Conservation (phyloP, 2,888 invertebrate genomes). For the Steinernema hermaphroditum region DNA sequence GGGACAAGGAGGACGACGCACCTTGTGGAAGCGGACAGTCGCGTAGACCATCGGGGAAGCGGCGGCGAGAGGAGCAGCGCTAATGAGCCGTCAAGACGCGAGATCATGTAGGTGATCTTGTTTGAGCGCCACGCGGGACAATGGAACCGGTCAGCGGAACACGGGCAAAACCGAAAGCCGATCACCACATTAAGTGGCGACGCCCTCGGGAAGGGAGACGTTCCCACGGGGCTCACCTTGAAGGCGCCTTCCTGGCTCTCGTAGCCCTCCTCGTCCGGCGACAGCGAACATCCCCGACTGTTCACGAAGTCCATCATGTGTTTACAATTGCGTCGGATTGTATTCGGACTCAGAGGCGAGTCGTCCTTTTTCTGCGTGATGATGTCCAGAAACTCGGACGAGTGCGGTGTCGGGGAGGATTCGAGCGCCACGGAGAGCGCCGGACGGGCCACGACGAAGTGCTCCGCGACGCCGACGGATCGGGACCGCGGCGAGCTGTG, state of each 20-base stretch:
- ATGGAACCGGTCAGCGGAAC: slow-evolving; percentile 29
- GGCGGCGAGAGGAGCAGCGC: neutral
- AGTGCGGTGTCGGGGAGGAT: slow-evolving; percentile 10
- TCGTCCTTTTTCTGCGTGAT: slow-evolving; percentile 20
- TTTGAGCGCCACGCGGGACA: slow-evolving; percentile 17
- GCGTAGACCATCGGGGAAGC: slow-evolving; percentile 19
- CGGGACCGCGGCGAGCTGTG: slow-evolving; percentile 20
- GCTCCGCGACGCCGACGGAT: slow-evolving; percentile 19
- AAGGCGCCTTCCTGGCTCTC: slow-evolving; percentile 6
- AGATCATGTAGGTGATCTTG: slow-evolving; percentile 22
- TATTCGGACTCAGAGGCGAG: slow-evolving; percentile 17
- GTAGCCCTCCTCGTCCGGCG: slow-evolving; percentile 23
- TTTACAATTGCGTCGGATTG: slow-evolving; percentile 30
- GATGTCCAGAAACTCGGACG: slow-evolving; percentile 25
- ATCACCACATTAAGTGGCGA: slow-evolving; percentile 16
- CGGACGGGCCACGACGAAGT: slow-evolving; percentile 6
- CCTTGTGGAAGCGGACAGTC: slow-evolving; percentile 24
- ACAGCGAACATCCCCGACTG: slow-evolving; percentile 3
- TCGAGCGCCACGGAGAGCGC: neutral
- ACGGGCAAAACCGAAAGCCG: slow-evolving; percentile 26
- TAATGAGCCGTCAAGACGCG: slow-evolving; percentile 28
- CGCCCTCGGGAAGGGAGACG: neutral
- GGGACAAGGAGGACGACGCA: too few species aligned
- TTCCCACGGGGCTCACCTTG: neutral
- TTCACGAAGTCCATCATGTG: slow-evolving; percentile 28